Base-by-base conservation (phyloP, 2,797 vertebrate genomes). In the Lagocephalus sceleratus region DNA sequence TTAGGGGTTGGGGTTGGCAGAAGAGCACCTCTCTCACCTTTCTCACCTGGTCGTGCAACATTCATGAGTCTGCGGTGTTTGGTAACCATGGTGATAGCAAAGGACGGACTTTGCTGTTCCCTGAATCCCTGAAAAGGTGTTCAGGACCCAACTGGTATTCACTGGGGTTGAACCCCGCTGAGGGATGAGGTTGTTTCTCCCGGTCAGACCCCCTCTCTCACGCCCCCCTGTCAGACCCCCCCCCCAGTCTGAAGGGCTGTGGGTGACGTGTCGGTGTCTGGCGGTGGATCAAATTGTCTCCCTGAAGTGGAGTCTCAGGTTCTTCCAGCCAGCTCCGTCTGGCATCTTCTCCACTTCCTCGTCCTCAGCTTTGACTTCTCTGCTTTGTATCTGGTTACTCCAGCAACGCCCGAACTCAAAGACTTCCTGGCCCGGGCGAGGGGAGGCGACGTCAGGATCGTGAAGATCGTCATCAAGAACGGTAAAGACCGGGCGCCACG, bases 401-500 rank as follows among this genome's bases (percentile, higher is more conserved):
- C 85, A 99, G 97, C 96, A 68, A 94, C 95, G n/a, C 84, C 92
- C 20, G 95, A 98, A 77, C 90, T 99, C 84, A 94, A 91, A 88
- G 94, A 94, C 54, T 98, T 99, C 83, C 94, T 99, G 84, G 92
- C 94, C 71, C 93, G 91, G 78, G 96, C 95, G 0, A 93, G 94
- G 51, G 94, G 91, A 17, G 97, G 96, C 75, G 90, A 91, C 2
- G 75, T 97, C 76, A 90, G 97, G 76, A 91, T 95, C 70, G 93
- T 98, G 86, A 99, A 99, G 90, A 94, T 99, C 41, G 10, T 96
- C 85, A 99, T 99, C 43, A 92, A 90, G 85, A 94, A 97, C 15
- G 97, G 97, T 99, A 91, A 95, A 93, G 86, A 60, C 20, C 0
- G 2, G 1, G 15, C 29, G 12, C n/a, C 47, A 21, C n/a, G n/a